A percentile compares a stretch with the other conserved stretches of the same genome.
phyloP scores from a whole-genome alignment of 2,113 vertebrate species.

The Mobula birostris region DNA sequence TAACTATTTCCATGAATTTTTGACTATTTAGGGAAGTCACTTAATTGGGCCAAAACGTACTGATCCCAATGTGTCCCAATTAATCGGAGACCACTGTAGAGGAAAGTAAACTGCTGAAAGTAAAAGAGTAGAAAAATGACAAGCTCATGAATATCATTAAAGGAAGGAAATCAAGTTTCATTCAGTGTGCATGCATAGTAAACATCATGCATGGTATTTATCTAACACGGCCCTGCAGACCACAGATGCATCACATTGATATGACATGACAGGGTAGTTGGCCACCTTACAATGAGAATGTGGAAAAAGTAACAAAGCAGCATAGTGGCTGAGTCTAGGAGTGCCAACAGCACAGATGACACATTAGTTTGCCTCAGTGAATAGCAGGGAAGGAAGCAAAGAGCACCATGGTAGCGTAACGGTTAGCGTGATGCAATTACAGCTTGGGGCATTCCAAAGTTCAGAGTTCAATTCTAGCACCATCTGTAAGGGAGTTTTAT shows the following conservation, averaged over 20 bases:
- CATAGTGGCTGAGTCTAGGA: not conserved
- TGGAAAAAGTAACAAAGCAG: not conserved
- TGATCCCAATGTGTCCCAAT: no score
- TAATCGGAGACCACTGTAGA: no score
- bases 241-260: not conserved
- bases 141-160: not conserved
- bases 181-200: not conserved
- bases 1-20: no score
- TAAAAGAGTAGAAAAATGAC: not conserved
- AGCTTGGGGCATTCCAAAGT: no score
- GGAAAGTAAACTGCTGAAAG: not conserved
- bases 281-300: not conserved
- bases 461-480: no score
- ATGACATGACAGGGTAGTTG: not conserved
- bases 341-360: not conserved
- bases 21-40: no score
- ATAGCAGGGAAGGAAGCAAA: not conserved
- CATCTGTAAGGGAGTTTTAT: no score
- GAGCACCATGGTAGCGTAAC: no score
- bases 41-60: no score
- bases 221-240: not conserved
- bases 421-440: no score
- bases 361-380: not conserved
- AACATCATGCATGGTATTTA: not conserved
- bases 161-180: not conserved